A percentile compares a stretch with the other conserved stretches of the same genome.
These are phyloP conservation scores for Listronotus oregonensis DNA, from an alignment of 1,140 invertebrate species.

Conservation along the genomic window DNA sequence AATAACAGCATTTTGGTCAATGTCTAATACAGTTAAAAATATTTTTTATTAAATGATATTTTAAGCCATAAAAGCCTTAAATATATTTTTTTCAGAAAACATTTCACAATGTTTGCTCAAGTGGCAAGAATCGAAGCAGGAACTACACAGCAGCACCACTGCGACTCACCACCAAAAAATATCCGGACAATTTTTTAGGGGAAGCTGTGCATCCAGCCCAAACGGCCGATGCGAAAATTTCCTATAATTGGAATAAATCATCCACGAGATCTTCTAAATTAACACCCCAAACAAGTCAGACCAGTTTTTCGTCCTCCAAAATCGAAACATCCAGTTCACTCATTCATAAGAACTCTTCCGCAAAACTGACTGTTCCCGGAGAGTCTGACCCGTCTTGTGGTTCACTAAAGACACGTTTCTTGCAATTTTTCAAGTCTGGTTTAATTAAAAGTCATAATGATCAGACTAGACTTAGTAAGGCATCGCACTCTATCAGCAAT, in stretches of 20 bases:
- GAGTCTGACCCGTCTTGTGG: slow-evolving; percentile 10
- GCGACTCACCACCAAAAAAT: slow-evolving; percentile 23
- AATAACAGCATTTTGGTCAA: no score
- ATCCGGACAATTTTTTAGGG: slow-evolving; percentile 36
- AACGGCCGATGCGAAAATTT: slow-evolving; percentile 35
- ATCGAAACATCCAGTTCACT: slow-evolving; percentile 11
- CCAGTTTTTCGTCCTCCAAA: slow-evolving; percentile 28
- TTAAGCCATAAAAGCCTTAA: no score
- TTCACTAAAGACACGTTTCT: slow-evolving; percentile 18
- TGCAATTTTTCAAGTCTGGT: slow-evolving; percentile 26
- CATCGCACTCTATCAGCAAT: slow-evolving; percentile 68
- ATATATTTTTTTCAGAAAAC: slow-evolving; percentile 46
- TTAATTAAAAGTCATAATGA: slow-evolving; percentile 43
- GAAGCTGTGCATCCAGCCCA: slow-evolving; percentile 24
- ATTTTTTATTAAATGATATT: no score
- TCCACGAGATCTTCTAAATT: slow-evolving; percentile 9
- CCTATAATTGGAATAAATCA: slow-evolving; percentile 19
- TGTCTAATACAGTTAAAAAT: no score
- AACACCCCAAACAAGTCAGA: slow-evolving; percentile 29
- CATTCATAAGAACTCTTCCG: not conserved
- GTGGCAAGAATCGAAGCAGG: slow-evolving; percentile 16
- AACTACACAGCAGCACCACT: slow-evolving; percentile 23
- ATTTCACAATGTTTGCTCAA: slow-evolving; percentile 42
- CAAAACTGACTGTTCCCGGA: not conserved
- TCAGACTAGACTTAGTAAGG: slow-evolving; percentile 48